Evolutionary conservation across 2,888 invertebrate species (phyloP), one percentile per base, ranked within the genome.

Genomic region (Leucania comma): DNA sequence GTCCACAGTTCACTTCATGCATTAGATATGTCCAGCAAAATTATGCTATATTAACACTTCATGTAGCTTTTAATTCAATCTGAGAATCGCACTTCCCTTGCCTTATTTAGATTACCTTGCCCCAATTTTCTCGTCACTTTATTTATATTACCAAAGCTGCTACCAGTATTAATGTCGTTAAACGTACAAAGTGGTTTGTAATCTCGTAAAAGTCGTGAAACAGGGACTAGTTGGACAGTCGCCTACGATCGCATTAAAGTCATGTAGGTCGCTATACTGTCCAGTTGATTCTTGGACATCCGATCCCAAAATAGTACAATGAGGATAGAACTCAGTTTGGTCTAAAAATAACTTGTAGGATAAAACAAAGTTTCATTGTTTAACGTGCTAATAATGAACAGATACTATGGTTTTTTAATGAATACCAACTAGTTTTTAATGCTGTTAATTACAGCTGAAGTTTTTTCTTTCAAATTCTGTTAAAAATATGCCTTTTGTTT

Each of bases 251-350:
- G 42, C 32, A 64, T 78, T 82, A 68, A 62, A 72, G 61, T 74
- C 56, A 80, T 72, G 62, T 78, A 70, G 67, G 65, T 75, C 75
- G 48, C 38, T 54, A 42, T 66, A 64, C 66, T 74, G 72, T 78
- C 82, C 82, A 66, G 72, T 68, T 72, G 60, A 81, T 79, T 79
- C 76, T 81, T 81, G 81, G 68, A 68, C 76, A 79, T 79, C 69
- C 69, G 58, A 81, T 72, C 64, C 70, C 60, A 70, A 81, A 79
- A 80, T 80, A 80, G 80, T 67, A 59, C 68, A 76, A 79, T 63
- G 73, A 79, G 79, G 80, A 79, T 79, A 79, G 66, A 67, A 46
- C 63, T 29, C 38, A 60, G 32, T 61, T 72, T 67, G 10, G 53
- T 69, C 57, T 69, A 62, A 72, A 72, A 75, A 79, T 79, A 79